Base-by-base conservation (phyloP, 2,888 invertebrate genomes). In the Mythimna vitellina region DNA sequence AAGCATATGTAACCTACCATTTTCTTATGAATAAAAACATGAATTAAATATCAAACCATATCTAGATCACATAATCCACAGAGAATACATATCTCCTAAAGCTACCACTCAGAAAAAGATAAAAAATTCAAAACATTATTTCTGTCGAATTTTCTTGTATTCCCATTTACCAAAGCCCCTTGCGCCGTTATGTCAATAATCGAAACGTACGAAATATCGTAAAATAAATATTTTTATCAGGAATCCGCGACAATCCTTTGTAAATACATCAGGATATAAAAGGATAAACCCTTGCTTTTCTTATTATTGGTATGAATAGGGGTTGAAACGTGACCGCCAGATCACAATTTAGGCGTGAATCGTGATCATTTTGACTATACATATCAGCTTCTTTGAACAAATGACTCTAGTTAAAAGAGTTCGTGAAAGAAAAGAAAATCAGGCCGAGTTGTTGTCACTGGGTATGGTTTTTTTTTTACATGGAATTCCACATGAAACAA, bases 261-360 rank as follows among this genome's bases (percentile, higher is more conserved):
- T 89, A 89, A 89, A 89, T 86, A 89, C 76, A 67, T 53, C 70
- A 71, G 82, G 85, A 66, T 80, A 76, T 85, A 78, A 61, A 78
- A 68, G 87, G 84, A 85, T 86, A 79, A 79, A 64, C 70, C 81
- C 66, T 70, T 78, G 76, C 66, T 73, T 77, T 73, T 76, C 71
- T 51, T 73, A 76, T 60, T 80, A 83, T 76, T 77, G 76, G 68
- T 80, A 70, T 79, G 78, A 80, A 84, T 81, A 63, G 68, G 84
- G 81, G 70, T 57, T 56, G 63, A 32, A 20, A 78, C 65, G 82
- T 80, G 86, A 77, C 81, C 66, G n/a, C 61, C 61, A 42, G 61
- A 70, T 74, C 76, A 58, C 35, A 65, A 68, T 67, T 75, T 73
- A 58, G 35, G 9, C 69, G 20, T 66, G 25, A 49, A 60, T 63